phyloP scores from a whole-genome alignment of 2,797 vertebrate species.

The Leuciscus waleckii region DNA sequence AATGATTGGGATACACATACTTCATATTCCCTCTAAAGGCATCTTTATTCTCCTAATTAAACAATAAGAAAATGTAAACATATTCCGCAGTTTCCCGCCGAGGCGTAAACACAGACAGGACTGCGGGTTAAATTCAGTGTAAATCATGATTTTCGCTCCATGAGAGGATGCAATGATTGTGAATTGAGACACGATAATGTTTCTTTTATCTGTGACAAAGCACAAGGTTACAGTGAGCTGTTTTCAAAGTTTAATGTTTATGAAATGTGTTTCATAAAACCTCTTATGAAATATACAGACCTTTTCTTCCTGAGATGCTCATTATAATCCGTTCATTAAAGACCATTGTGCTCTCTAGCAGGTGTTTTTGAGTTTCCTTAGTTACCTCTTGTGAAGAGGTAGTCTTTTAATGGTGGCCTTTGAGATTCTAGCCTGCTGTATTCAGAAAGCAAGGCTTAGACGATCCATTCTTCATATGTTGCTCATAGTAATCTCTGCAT shows the following conservation, averaged over 20 bases:
- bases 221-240: constrained; percentile 27
- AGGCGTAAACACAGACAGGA: constrained; percentile 12
- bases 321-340: constrained; percentile 36
- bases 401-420: constrained; percentile 9
- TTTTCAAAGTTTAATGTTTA: neutral
- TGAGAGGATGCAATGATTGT: neutral
- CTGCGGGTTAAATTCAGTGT: neutral
- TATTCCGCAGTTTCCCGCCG: neutral
- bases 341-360: constrained; percentile 21
- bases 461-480: neutral
- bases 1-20: constrained; percentile 27
- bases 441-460: neutral
- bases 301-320: constrained; percentile 22
- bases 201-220: constrained; percentile 13
- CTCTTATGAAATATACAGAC: neutral
- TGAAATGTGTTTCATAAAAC: neutral
- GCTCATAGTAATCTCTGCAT: neutral
- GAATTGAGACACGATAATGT: constrained; percentile 2
- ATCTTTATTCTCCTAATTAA: constrained; percentile 33
- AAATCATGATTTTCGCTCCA: neutral
- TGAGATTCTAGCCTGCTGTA: neutral
- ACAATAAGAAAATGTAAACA: constrained; percentile 26
- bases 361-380: constrained; percentile 35
- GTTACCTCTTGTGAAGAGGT: constrained; percentile 9
- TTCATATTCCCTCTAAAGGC: constrained; percentile 23